Conservation (phyloP, 2,797 vertebrate genomes). For the Eulemur albifrons region DNA sequence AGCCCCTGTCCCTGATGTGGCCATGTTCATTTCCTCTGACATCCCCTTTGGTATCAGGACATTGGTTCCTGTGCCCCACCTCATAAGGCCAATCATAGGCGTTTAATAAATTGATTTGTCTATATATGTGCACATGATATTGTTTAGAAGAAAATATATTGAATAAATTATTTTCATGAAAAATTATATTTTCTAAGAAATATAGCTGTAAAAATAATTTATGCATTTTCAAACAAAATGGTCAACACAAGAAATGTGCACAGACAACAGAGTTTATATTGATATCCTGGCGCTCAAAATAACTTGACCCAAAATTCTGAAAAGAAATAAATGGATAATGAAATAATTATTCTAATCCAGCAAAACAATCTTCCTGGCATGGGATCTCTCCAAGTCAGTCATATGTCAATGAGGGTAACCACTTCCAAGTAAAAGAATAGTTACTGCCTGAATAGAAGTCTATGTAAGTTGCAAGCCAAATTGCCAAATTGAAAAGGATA, state of each 20-base stretch:
- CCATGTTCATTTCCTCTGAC: background rate
- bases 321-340: background rate
- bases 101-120: background rate
- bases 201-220: background rate
- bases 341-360: background rate
- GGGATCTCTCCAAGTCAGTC: background rate
- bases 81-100: background rate
- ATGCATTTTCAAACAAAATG: background rate
- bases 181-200: background rate
- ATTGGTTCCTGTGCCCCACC: background rate
- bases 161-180: background rate
- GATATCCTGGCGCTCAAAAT: background rate
- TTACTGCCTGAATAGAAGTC: background rate
- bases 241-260: background rate
- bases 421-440: background rate
- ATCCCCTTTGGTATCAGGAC: background rate
- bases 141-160: background rate
- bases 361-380: background rate
- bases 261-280: background rate
- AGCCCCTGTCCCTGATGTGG: background rate
- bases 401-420: background rate
- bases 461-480: background rate
- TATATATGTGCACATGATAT: background rate
- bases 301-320: background rate
- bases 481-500: background rate